Conservation (phyloP, 2,797 vertebrate genomes). For the Odontamblyopus rebecca region DNA sequence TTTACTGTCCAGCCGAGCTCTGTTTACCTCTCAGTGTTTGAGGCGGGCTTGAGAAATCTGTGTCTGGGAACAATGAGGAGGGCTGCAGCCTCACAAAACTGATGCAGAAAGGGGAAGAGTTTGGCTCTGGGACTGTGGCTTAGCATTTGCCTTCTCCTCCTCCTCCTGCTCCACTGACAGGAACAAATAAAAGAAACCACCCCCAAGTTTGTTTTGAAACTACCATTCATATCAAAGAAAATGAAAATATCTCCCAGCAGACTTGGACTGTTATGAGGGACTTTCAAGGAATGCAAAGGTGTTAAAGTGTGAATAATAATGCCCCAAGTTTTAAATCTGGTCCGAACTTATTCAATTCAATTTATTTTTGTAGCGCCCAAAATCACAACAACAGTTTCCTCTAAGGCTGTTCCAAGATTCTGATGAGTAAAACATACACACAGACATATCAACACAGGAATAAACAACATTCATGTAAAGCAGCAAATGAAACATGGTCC, state of each 20-base stretch:
- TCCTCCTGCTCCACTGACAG: constrained; percentile 15
- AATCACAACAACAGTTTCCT: too few species aligned
- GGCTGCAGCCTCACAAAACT: constrained; percentile 12
- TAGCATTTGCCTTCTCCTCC: neutral
- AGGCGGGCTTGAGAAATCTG: constrained; percentile 39
- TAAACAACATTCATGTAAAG: too few species aligned
- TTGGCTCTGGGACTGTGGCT: constrained; percentile 10
- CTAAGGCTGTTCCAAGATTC: too few species aligned
- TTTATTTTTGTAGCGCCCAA: too few species aligned
- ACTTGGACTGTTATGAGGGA: neutral
- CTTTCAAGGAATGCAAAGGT: neutral
- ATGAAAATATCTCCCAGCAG: constrained; percentile 3
- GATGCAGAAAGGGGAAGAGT: constrained; percentile 18
- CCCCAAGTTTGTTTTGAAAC: neutral
- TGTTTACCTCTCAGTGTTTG: constrained; percentile 23
- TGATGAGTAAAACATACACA: too few species aligned
- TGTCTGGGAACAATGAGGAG: constrained; percentile 29
- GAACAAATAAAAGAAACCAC: constrained; percentile 1
- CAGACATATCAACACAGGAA: too few species aligned
- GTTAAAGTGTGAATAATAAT: neutral
- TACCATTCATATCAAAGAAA: neutral
- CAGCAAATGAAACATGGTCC: too few species aligned
- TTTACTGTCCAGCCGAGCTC: constrained; percentile 33
- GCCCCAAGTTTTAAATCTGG: neutral
- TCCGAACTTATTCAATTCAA: too few species aligned